Conservation (phyloP, 2,888 invertebrate species). For the Acanthococcus lagerstroemiae region DNA sequence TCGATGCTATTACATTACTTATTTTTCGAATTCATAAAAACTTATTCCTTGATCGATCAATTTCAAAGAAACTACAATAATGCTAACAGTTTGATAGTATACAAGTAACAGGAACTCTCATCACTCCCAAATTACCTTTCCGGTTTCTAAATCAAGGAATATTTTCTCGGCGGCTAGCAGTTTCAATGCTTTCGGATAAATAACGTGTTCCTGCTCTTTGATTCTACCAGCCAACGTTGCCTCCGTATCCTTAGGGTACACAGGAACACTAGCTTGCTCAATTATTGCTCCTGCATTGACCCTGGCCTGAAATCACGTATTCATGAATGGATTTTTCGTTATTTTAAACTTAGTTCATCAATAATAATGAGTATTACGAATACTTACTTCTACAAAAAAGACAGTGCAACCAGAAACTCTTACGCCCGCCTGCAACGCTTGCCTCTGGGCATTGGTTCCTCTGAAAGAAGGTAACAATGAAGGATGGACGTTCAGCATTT, state of each 20-base stretch:
- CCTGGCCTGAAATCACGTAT: constrained; percentile 65
- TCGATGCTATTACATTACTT: no score
- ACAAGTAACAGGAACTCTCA: no score
- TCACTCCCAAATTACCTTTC: constrained; percentile 41
- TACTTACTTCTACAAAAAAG: constrained; percentile 82
- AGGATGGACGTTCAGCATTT: constrained; percentile 88
- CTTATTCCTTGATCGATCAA: no score
- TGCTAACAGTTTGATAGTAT: no score
- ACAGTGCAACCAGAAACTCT: constrained; percentile 83
- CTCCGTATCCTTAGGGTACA: constrained; percentile 62
- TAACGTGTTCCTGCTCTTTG: constrained; percentile 68
- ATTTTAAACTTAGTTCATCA: constrained; percentile 1
- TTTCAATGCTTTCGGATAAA: constrained; percentile 73
- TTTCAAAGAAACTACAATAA: no score
- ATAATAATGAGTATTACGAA: no score
- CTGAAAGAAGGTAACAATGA: constrained; percentile 86
- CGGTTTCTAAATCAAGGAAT: constrained; percentile 46
- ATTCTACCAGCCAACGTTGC: constrained; percentile 64
- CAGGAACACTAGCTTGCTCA: constrained; percentile 72
- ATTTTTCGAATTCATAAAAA: no score
- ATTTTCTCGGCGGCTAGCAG: constrained; percentile 58
- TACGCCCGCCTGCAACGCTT: constrained; percentile 79
- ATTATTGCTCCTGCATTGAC: constrained; percentile 88
- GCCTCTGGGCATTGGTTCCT: constrained; percentile 71
- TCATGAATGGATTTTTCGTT: no score